Evolutionary conservation across 2,888 invertebrate genomes (phyloP).

Genomic region (Conops quadrifasciatus): DNA sequence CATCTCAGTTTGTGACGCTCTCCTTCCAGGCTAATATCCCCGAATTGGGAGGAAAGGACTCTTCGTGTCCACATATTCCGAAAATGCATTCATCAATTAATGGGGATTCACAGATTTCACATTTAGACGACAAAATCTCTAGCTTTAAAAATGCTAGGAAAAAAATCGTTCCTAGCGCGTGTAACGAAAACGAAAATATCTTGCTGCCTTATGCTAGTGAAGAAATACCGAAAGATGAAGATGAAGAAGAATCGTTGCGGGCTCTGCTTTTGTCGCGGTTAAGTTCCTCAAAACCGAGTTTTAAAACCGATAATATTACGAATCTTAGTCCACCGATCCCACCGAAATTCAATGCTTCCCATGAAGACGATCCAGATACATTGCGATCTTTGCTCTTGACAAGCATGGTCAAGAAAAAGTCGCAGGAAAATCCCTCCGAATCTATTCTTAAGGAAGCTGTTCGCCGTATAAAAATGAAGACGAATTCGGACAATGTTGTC

Average conservation of each 20-base stretch:
- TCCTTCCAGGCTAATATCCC: background rate
- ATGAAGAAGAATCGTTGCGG: slow-evolving; percentile 59
- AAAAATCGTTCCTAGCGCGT: background rate
- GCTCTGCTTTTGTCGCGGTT: slow-evolving; percentile 57
- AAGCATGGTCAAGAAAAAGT: slow-evolving; percentile 50
- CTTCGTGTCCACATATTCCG: too few species aligned
- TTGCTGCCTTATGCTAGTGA: background rate
- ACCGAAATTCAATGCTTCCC: background rate
- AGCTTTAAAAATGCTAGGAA: background rate
- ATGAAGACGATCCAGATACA: slow-evolving; percentile 50
- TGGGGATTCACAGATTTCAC: too few species aligned
- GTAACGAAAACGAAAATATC: background rate
- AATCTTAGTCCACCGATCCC: background rate
- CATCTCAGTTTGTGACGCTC: background rate
- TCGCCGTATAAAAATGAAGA: slow-evolving; percentile 51
- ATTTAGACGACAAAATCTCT: background rate
- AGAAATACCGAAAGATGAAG: slow-evolving; percentile 48
- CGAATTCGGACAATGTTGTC: background rate
- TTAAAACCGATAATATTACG: slow-evolving; percentile 28
- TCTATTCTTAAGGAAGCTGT: slow-evolving; percentile 62
- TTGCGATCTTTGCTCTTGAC: slow-evolving; percentile 52
- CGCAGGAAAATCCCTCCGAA: slow-evolving; percentile 44
- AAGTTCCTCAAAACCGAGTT: slow-evolving; percentile 47
- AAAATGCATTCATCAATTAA: too few species aligned
- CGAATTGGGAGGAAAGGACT: background rate